A percentile compares a stretch with the other conserved stretches of the same genome.
Conservation (phyloP, 1,140 invertebrate genomes). For the Platyura marginata region DNA sequence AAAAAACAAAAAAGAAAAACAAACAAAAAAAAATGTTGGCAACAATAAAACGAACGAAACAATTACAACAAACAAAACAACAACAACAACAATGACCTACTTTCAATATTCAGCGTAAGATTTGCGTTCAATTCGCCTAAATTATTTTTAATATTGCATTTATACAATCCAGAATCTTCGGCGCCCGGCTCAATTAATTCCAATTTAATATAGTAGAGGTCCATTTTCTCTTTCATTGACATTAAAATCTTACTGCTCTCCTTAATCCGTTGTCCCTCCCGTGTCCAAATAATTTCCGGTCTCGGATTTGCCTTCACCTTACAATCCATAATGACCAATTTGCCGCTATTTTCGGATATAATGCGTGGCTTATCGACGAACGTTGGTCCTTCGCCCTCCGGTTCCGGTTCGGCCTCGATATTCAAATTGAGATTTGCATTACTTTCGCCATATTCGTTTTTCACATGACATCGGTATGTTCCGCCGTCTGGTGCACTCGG, state of each 20-base stretch:
- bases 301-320: slow-evolving; percentile 85
- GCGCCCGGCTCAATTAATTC: slow-evolving; percentile 83
- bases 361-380: slow-evolving; percentile 88
- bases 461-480: slow-evolving; percentile 90
- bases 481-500: slow-evolving; percentile 88
- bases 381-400: slow-evolving; percentile 87
- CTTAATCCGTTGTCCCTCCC: slow-evolving; percentile 55
- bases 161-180: slow-evolving; percentile 93
- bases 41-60: not conserved
- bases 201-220: slow-evolving; percentile 74
- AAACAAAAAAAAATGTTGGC: not conserved
- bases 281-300: slow-evolving; percentile 86
- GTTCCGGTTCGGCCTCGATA: slow-evolving; percentile 85
- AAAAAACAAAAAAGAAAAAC: slow-evolving; percentile 11
- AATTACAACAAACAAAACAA: too few species aligned
- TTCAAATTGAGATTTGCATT: slow-evolving; percentile 97
- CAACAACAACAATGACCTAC: slow-evolving; percentile 35
- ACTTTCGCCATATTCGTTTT: slow-evolving; percentile 93
- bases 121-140: slow-evolving; percentile 93
- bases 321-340: slow-evolving; percentile 95
- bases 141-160: slow-evolving; percentile 92
- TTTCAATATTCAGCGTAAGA: slow-evolving; percentile 93
- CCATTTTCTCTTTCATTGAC: slow-evolving; percentile 48
- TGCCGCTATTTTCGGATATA: slow-evolving; percentile 78
- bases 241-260: slow-evolving; percentile 63